Evolutionary conservation across 2,113 vertebrate species (phyloP).

Genomic region (Pluvialis apricaria): DNA sequence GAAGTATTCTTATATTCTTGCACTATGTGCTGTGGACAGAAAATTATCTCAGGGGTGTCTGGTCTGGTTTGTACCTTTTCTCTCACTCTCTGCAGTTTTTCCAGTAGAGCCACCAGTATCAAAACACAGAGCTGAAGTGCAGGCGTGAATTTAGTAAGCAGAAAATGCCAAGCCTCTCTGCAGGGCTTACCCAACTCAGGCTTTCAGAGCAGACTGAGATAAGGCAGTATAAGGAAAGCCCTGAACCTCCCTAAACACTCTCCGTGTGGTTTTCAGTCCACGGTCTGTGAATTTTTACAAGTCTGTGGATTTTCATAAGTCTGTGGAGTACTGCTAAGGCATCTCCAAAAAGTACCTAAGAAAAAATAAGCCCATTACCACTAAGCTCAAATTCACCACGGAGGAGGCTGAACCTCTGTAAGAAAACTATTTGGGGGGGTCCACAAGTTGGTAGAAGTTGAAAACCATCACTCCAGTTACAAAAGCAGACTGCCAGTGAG

Average conservation of each 20-base stretch:
- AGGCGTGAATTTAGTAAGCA: neutral
- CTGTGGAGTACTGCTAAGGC: neutral
- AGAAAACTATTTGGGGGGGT: neutral
- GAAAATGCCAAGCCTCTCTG: neutral
- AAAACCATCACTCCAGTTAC: neutral
- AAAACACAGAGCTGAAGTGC: neutral
- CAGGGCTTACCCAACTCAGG: neutral
- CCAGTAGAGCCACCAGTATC: neutral
- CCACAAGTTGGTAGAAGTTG: neutral
- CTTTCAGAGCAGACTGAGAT: neutral
- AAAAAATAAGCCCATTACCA: neutral
- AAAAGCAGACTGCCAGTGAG: neutral
- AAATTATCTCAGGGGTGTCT: neutral
- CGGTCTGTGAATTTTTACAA: neutral
- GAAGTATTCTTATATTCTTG: neutral
- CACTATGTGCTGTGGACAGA: neutral
- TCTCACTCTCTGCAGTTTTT: neutral
- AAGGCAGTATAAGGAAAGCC: neutral
- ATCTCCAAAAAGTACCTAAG: neutral
- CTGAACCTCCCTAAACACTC: neutral
- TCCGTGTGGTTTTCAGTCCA: fast-evolving
- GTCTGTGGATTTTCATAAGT: neutral
- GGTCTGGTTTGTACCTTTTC: neutral
- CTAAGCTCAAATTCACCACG: neutral
- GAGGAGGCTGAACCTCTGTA: neutral